Conservation (phyloP, 2,113 vertebrate genomes). For the Nesoenas mayeri region DNA sequence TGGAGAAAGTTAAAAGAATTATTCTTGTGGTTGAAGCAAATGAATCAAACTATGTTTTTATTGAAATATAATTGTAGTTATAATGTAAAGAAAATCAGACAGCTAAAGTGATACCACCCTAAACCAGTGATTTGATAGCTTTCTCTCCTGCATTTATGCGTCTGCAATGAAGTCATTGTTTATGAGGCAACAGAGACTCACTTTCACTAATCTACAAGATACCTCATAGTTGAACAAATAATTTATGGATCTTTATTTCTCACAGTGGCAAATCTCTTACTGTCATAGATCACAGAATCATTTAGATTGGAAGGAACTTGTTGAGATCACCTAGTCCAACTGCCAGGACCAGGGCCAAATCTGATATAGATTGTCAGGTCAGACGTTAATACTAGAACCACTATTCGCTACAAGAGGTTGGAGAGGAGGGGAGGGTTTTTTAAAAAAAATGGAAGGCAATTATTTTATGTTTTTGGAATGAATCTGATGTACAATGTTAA, state of each 20-base stretch:
- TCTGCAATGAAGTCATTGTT: background rate
- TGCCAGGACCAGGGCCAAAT: background rate
- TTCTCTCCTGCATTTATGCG: background rate
- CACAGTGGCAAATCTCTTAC: background rate
- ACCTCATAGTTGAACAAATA: background rate
- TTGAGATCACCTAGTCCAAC: background rate
- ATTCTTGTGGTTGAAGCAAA: conserved; percentile 16
- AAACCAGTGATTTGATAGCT: background rate
- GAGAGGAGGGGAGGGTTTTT: background rate
- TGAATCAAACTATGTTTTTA: conserved; percentile 21
- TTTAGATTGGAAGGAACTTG: background rate
- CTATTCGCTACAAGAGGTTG: background rate
- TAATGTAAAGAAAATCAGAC: conserved; percentile 7
- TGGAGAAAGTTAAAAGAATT: conserved; percentile 14
- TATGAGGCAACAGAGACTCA: background rate
- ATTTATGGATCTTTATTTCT: background rate
- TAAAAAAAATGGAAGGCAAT: background rate
- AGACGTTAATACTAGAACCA: background rate
- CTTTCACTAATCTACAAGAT: background rate
- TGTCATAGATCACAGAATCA: background rate
- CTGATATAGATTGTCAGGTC: background rate
- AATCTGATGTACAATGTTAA: background rate
- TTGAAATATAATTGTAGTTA: background rate
- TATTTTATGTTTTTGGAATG: background rate
- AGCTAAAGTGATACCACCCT: background rate